phyloP scores from a whole-genome alignment of 2,113 vertebrate genomes.

The Orthonyx spaldingii region DNA sequence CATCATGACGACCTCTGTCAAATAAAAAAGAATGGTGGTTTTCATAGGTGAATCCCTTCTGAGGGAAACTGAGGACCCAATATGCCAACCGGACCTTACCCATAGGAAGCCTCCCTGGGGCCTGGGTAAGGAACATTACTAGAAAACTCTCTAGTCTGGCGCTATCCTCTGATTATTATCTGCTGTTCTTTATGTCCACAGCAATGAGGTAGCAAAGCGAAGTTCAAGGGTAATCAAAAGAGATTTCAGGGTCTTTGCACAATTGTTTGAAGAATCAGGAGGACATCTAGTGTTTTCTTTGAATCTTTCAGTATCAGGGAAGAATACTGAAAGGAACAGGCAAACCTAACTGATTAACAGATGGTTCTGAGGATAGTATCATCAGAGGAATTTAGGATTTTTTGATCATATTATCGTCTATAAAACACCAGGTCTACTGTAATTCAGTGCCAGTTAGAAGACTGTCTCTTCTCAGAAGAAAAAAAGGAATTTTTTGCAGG shows the following conservation, averaged over 20 bases:
- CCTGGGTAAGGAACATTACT: not conserved
- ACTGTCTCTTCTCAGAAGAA: not conserved
- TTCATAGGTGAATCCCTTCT: not conserved
- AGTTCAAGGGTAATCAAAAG: not conserved
- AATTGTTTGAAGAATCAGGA: not conserved
- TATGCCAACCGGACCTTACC: not conserved
- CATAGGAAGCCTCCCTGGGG: not conserved
- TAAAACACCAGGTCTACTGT: not conserved
- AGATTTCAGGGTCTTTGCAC: not conserved
- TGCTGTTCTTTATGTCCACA: not conserved
- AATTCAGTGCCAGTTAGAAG: not conserved
- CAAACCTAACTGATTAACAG: not conserved
- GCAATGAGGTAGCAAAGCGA: not conserved
- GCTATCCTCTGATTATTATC: not conserved
- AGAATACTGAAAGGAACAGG: not conserved
- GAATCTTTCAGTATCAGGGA: not conserved
- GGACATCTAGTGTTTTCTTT: not conserved
- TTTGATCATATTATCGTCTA: not conserved
- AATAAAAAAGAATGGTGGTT: not conserved
- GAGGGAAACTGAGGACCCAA: not conserved
- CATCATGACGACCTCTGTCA: not conserved
- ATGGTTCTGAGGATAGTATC: not conserved
- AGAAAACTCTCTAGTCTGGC: not conserved
- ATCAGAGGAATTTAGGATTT: too few species aligned
- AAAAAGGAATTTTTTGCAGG: not conserved